Evolutionary conservation across 2,113 vertebrate species (phyloP).

Genomic region (Prinia subflava): DNA sequence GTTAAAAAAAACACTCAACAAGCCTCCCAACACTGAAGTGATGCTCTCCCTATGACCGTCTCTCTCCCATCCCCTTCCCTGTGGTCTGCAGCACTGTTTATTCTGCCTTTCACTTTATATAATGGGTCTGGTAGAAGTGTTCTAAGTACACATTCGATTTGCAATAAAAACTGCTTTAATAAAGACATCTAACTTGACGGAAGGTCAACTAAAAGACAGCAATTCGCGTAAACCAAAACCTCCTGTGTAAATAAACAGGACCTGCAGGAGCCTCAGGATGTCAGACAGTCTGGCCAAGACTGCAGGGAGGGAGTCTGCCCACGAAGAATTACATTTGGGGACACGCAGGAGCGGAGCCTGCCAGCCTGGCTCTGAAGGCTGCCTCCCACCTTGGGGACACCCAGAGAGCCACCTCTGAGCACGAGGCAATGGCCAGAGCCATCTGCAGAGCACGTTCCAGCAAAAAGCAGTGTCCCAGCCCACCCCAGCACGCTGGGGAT

Average conservation of each 20-base stretch:
- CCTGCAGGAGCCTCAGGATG: slow-evolving; percentile 45
- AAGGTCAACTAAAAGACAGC: slow-evolving; percentile 44
- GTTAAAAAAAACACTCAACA: background rate
- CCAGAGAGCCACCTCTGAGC: background rate
- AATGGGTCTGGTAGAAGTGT: slow-evolving; percentile 35
- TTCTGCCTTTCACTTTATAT: slow-evolving; percentile 28
- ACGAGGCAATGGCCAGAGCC: background rate
- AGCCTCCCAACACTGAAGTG: background rate
- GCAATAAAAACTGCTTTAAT: slow-evolving; percentile 60
- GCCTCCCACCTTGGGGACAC: background rate
- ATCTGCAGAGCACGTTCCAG: background rate
- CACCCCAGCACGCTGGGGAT: rapidly evolving
- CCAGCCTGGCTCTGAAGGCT: background rate
- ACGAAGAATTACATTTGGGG: background rate
- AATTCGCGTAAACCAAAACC: slow-evolving; percentile 48
- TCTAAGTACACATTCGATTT: slow-evolving; percentile 54
- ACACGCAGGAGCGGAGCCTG: background rate
- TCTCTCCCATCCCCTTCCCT: background rate
- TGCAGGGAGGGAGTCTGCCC: background rate
- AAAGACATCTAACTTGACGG: slow-evolving; percentile 44
- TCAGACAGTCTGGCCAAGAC: slow-evolving; percentile 28
- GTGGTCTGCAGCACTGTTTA: background rate
- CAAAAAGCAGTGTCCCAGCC: background rate
- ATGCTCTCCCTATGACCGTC: background rate
- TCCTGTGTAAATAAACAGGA: slow-evolving; percentile 53